phyloP scores from a whole-genome alignment of 1,140 invertebrate genomes.

The Mesaphorura yosii region DNA sequence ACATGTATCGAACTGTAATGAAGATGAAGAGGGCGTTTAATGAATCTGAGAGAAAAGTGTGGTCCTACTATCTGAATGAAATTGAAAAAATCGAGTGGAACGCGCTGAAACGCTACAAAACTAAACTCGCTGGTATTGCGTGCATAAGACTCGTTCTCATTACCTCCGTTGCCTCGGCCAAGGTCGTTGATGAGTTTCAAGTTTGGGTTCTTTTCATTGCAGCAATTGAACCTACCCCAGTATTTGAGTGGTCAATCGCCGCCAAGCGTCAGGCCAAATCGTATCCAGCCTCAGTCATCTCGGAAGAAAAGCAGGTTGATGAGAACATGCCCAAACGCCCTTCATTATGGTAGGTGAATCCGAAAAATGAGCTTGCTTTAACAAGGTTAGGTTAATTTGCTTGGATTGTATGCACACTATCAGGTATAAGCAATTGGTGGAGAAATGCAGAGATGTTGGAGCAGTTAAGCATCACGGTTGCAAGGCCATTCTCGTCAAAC shows the following conservation, averaged over 20 bases:
- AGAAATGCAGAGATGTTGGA: conserved; percentile 10
- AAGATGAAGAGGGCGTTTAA: conserved; percentile 16
- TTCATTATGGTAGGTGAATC: conserved; percentile 19
- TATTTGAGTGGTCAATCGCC: conserved; percentile 14
- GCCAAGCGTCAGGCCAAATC: conserved; percentile 3
- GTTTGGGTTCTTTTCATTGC: no score
- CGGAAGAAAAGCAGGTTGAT: neutral
- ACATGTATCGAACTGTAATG: conserved; percentile 15
- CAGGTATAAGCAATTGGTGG: conserved; percentile 14
- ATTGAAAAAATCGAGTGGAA: conserved; percentile 22
- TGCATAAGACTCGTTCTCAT: neutral
- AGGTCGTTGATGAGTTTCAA: conserved; percentile 18
- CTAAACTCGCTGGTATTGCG: conserved; percentile 11
- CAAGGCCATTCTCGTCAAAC: conserved; percentile 1
- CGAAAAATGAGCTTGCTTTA: no score
- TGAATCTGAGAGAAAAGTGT: conserved; percentile 5
- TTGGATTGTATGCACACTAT: no score
- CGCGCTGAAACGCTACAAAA: conserved; percentile 8
- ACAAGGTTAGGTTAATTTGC: no score
- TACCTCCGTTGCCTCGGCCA: neutral
- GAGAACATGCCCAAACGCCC: conserved; percentile 2
- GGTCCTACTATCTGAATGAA: conserved; percentile 16
- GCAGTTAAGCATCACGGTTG: conserved; percentile 20
- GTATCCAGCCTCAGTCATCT: no score
- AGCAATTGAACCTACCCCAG: conserved; percentile 4